Conservation (phyloP, 2,888 invertebrate species). For the Panorpa germanica region DNA sequence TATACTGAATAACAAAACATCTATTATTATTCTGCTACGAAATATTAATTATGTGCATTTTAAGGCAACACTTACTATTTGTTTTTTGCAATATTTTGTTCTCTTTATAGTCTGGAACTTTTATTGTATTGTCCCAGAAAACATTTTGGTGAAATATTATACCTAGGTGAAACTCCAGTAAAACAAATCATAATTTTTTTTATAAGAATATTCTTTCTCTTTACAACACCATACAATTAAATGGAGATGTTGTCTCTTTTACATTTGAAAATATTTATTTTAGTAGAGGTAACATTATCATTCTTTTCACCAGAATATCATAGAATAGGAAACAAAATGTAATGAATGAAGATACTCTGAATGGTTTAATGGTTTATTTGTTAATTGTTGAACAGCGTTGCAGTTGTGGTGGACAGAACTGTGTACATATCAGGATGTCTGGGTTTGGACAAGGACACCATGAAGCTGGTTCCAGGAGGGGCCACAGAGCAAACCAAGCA, state of each 20-base stretch:
- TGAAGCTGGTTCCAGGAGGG: conserved; percentile 55
- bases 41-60: conserved; percentile 4
- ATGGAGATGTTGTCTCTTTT: no score
- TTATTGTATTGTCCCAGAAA: conserved; percentile 6
- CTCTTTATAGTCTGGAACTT: conserved; percentile 7
- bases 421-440: conserved; percentile 77
- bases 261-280: no score
- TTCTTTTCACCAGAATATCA: no score
- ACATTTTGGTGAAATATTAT: conserved; percentile 5
- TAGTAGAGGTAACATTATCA: no score
- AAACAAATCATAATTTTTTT: conserved; percentile 11
- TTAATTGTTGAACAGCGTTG: no score
- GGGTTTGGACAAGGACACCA: conserved; percentile 51
- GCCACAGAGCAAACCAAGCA: conserved; percentile 53
- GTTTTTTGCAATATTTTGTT: conserved; percentile 4
- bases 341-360: no score
- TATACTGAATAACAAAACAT: conserved; percentile 9
- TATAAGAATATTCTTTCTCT: conserved; percentile 9
- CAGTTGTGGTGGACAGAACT: conserved; percentile 62
- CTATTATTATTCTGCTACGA: conserved; percentile 4
- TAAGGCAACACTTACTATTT: conserved; percentile 1
- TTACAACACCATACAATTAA: no score
- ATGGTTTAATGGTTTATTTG: no score
- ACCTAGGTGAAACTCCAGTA: conserved; percentile 7
- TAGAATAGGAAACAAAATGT: no score